Base-by-base conservation (phyloP, 1,140 invertebrate genomes). In the Manduca sexta region DNA sequence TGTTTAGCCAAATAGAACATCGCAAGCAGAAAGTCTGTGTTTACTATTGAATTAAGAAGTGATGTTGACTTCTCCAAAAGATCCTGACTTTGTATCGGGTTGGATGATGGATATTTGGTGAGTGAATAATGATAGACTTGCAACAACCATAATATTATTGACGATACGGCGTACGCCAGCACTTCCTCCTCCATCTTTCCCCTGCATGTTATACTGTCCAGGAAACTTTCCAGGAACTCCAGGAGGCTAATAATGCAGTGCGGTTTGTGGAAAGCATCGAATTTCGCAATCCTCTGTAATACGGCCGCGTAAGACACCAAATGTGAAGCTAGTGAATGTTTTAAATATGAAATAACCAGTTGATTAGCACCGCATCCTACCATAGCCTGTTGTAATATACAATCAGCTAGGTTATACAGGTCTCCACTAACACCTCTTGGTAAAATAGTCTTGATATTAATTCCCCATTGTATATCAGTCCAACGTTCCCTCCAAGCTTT, bases 401-500 rank as follows among this genome's bases (percentile, higher is more conserved):
- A 96, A 76, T 98, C 96, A 33, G 95, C 94, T 52, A 97, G 85
- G 85, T 96, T 95, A 74, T 96, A 96, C 1, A 96, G 92, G 89
- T 97, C 95, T 12, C 95, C 95, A 68, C 93, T 95, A 0, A 96
- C 94, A 26, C 95, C 94, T 76, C 94, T 80, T 1, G 94, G 94
- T 53, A 96, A 75, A 57, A 94, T 93, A 15, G 93, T 94, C 88
- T 98, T 97, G 21, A 98, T 95, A 73, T 97, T 94, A 51, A 97
- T 97, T 18, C 96, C 96, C 96, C 96, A 98, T 81, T 97, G 94
- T 17, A 97, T 89, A 86, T 98, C 96, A 8, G 93, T 93, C 96
- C 96, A 98, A 45, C 96, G 88, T 87, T 98, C 96, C 64, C 95
- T 88, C 96, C 96, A 98, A 34, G 96, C 97, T 82, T 92, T 89